These are phyloP conservation scores for Hypotaenidia okinawae DNA, from an alignment of 2,797 vertebrate species.

Conservation along the genomic window DNA sequence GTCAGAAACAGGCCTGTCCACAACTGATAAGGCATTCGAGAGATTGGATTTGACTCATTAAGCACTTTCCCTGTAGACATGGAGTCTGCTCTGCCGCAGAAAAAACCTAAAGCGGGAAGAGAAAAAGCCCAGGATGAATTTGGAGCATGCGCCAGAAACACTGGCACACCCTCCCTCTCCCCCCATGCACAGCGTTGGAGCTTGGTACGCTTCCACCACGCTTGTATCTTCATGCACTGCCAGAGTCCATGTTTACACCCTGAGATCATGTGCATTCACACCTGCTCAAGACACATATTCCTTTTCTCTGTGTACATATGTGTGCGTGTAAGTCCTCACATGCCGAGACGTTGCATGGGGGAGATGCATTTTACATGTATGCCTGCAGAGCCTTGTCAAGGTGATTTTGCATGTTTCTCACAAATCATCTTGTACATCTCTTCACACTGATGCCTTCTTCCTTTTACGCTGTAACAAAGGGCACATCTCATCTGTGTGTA, in stretches of 20 bases:
- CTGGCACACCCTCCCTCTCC: neutral
- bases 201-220: accelerated
- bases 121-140: neutral
- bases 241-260: accelerated
- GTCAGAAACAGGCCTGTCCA: slow-evolving; percentile 65
- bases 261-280: accelerated
- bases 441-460: neutral
- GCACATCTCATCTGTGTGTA: neutral
- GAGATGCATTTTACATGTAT: accelerated
- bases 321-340: accelerated
- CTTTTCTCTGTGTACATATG: accelerated
- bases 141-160: neutral
- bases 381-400: neutral
- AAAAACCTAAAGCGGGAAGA: neutral
- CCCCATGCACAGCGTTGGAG: accelerated
- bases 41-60: slow-evolving; percentile 72
- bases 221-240: accelerated
- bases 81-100: slow-evolving; percentile 20
- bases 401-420: neutral
- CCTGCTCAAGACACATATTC: accelerated
- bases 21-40: slow-evolving; percentile 68
- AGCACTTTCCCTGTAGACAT: slow-evolving; percentile 51
- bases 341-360: neutral
- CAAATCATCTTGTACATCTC: neutral
- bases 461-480: neutral